A percentile compares a stretch with the other conserved stretches of the same genome.
These are phyloP conservation scores for Podarcis siculus DNA, from an alignment of 2,797 vertebrate species.

Conservation along the genomic window DNA sequence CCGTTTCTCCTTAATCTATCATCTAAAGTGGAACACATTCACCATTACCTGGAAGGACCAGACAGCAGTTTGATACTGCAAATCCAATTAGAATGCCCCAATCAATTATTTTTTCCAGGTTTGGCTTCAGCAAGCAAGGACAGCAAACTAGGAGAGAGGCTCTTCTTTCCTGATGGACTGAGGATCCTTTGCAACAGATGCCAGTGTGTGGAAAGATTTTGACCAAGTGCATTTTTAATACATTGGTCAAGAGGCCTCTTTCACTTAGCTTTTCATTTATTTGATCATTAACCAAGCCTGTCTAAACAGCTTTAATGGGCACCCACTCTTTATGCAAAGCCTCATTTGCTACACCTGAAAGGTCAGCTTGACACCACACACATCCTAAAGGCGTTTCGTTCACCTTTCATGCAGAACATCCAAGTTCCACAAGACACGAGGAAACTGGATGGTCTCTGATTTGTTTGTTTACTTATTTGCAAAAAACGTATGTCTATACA, in stretches of 20 bases:
- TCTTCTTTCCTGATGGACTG: neutral
- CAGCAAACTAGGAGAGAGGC: too few species aligned
- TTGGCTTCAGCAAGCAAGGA: neutral
- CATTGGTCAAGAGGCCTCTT: neutral
- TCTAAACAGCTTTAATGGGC: neutral
- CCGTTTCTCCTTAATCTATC: neutral
- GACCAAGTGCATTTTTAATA: neutral
- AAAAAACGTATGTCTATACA: neutral
- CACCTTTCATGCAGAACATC: neutral
- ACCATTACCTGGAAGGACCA: neutral
- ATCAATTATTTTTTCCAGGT: constrained; percentile 5
- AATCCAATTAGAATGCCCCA: neutral
- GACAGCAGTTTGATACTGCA: neutral
- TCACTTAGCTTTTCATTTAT: neutral
- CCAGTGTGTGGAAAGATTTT: neutral
- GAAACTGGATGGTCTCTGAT: neutral
- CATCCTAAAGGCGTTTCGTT: neutral
- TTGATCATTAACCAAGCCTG: neutral
- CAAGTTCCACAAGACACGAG: neutral
- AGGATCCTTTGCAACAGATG: neutral
- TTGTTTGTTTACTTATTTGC: neutral
- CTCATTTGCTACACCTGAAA: neutral
- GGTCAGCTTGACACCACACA: neutral
- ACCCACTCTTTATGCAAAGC: neutral
- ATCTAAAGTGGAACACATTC: neutral